These are phyloP conservation scores for Anser cygnoides DNA, from an alignment of 2,113 vertebrate species.

Conservation along the genomic window DNA sequence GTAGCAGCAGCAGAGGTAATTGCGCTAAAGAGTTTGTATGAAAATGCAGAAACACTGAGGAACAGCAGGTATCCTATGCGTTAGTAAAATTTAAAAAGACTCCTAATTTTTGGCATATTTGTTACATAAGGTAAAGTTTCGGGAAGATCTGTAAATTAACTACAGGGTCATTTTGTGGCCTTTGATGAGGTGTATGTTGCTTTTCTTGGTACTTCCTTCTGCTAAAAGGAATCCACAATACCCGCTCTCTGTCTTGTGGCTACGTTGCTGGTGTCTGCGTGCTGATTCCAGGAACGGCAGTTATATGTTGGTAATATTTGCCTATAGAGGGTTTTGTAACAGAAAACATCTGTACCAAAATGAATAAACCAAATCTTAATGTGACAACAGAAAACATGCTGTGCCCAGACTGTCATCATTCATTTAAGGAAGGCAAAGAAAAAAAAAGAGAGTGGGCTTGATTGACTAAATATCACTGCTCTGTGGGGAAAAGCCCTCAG, in stretches of 20 bases:
- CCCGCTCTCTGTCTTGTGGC: not conserved
- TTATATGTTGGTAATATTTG: conserved; percentile 40
- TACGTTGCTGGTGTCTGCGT: not conserved
- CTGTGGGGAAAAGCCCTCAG: not conserved
- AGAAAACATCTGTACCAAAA: conserved; percentile 55
- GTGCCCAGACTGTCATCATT: conserved; percentile 62
- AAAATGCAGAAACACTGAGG: not conserved
- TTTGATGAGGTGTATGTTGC: not conserved
- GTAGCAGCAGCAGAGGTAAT: not conserved
- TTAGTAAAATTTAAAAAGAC: not conserved
- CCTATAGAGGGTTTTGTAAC: conserved; percentile 61
- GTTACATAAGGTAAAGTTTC: not conserved
- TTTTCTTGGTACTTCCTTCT: not conserved
- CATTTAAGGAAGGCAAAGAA: conserved; percentile 40
- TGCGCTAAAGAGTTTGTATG: not conserved
- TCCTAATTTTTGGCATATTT: not conserved
- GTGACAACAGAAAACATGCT: conserved; percentile 71
- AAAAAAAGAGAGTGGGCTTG: conserved; percentile 17
- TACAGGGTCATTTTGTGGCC: not conserved
- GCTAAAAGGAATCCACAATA: not conserved
- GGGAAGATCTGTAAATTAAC: not conserved
- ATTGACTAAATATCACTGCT: conserved; percentile 45
- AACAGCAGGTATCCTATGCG: not conserved
- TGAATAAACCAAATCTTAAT: conserved; percentile 63
- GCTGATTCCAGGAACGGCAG: conserved; percentile 17